Percentiles rank a stretch among this genome's conserved stretches.
These are phyloP conservation scores for Pterocles orientalis DNA, from an alignment of 2,113 vertebrate genomes.

Conservation along the genomic window DNA sequence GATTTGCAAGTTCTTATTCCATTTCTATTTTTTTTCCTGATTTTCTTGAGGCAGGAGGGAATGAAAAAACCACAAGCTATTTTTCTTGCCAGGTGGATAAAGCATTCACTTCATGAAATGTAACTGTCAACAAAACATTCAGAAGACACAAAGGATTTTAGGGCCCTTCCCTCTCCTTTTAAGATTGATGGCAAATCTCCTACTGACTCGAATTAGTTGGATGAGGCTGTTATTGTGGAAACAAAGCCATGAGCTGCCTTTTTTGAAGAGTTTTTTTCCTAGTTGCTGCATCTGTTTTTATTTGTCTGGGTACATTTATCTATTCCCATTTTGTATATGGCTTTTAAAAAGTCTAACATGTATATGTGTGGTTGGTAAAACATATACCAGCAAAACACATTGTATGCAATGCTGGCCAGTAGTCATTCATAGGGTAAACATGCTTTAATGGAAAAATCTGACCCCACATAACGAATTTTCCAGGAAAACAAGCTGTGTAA, in stretches of 20 bases:
- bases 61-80: not conserved
- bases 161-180: not conserved
- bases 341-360: not conserved
- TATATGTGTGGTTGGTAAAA: not conserved
- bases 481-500: not conserved
- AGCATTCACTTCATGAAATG: not conserved
- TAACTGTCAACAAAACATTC: not conserved
- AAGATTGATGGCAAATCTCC: not conserved
- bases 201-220: not conserved
- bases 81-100: not conserved
- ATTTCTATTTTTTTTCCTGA: not conserved
- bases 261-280: not conserved
- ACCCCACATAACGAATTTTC: not conserved
- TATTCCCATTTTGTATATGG: not conserved
- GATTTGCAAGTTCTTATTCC: not conserved
- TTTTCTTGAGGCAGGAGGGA: not conserved
- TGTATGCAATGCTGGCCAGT: not conserved
- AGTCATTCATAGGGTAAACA: not conserved
- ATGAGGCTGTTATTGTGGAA: not conserved
- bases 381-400: not conserved
- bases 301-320: not conserved
- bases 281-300: not conserved
- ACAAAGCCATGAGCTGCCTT: constrained; percentile 38
- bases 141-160: not conserved
- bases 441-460: not conserved